Conservation (phyloP, 2,797 vertebrate species). For the Aselliscus stoliczkanus region DNA sequence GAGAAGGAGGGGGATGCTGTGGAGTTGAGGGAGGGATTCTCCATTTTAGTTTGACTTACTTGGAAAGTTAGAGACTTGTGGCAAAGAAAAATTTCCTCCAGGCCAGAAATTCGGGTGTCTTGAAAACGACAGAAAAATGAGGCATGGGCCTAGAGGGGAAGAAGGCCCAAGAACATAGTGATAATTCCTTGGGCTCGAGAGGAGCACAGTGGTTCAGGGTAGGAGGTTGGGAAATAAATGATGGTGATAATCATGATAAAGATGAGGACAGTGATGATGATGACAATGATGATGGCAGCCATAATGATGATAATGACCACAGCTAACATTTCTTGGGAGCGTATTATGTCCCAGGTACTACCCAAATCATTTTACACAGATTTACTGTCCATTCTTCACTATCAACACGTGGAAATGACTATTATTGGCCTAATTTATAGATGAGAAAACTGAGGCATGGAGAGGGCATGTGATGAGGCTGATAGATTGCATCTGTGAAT, state of each 20-base stretch:
- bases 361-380: neutral
- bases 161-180: fast-evolving
- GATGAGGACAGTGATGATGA: neutral
- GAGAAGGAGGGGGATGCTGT: neutral
- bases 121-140: neutral
- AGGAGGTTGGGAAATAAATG: neutral
- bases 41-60: neutral
- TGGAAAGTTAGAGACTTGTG: neutral
- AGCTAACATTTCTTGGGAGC: neutral
- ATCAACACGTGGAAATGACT: neutral
- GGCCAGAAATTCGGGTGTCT: neutral
- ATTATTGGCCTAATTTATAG: neutral
- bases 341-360: neutral
- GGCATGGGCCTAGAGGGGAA: neutral
- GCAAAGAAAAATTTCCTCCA: neutral
- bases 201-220: neutral
- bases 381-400: neutral
- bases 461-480: neutral
- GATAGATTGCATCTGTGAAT: neutral
- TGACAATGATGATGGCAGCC: neutral
- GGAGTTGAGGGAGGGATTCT: neutral
- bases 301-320: too few relatives aligned
- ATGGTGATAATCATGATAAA: too few relatives aligned
- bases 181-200: neutral
- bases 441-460: neutral